Base-by-base conservation (phyloP, 2,797 vertebrate genomes). In the Xerus rutilus region DNA sequence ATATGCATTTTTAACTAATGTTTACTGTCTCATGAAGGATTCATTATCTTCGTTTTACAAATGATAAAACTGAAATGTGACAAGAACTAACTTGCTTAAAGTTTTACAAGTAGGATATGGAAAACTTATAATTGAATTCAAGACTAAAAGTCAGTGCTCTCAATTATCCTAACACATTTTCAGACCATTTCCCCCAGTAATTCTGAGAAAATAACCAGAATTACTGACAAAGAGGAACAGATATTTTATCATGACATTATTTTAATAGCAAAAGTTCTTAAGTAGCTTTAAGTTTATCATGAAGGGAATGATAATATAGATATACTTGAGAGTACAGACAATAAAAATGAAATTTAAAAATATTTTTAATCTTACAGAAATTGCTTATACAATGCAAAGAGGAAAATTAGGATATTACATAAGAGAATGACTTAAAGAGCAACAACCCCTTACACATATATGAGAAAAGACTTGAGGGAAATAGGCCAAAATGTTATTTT, bases 191-290 rank as follows among this genome's bases (percentile, higher is more conserved):
- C 14, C 13, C 30, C 32, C 30, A 54, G 45, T 83, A 95, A 81
- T 87, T 87, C 35, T 85, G 45, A 78, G 43, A 54, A 94, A 82
- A 95, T 81, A 81, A 54, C 32, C 32, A 87, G 54, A 95, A 85
- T 92, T n/a, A 62, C 0, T 0, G 28, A 82, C 23, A 73, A 92
- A 87, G 57, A 35, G 12, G 13, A 35, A 35, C 30, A 62, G 30
- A 67, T 3, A 32, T 93, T 92, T 95, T 96, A 94, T 85, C n/a
- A 85, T 13, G 49, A 69, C 25, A 43, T 91, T 67, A 82, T 93
- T 97, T 92, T 72, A 23, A 62, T 49, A 72, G 18, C 64, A 64
- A 83, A 91, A 70, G 85, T 52, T 64, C 49, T 10, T 49, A 88
- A 77, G 49, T 85, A 85, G 83, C 3, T 54, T 65, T 59, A 82